Percentiles rank a stretch among this genome's conserved stretches.
Evolutionary conservation across 2,797 vertebrate genomes (phyloP).

Genomic region (Pampus argenteus): DNA sequence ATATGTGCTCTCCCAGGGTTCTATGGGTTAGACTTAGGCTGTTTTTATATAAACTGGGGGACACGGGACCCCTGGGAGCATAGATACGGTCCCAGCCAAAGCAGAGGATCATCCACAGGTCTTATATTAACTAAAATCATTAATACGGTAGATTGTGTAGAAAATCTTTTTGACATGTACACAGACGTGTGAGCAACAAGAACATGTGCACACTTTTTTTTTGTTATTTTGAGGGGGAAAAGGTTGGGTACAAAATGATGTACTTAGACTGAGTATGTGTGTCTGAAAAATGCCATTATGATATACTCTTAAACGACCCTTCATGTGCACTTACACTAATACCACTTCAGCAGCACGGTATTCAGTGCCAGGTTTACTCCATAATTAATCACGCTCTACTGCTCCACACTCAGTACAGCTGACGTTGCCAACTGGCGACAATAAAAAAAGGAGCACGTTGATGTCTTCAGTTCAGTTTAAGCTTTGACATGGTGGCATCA

Average conservation of each 20-base stretch:
- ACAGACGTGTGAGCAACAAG: not conserved
- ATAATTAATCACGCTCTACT: slow-evolving; percentile 54
- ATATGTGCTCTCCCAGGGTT: too few species aligned
- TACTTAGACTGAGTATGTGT: not conserved
- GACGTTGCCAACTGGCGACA: slow-evolving; percentile 37
- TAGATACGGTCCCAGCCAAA: too few species aligned
- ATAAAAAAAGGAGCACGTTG: not conserved
- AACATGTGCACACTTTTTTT: not conserved
- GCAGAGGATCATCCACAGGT: not conserved
- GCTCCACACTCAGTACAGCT: slow-evolving; percentile 25
- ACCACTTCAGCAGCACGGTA: slow-evolving; percentile 40
- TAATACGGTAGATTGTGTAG: not conserved
- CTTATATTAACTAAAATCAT: not conserved
- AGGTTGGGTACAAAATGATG: not conserved
- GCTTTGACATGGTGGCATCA: not conserved
- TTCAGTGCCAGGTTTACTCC: slow-evolving; percentile 45
- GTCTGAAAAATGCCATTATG: slow-evolving; percentile 5
- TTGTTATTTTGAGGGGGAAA: not conserved
- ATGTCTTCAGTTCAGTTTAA: not conserved
- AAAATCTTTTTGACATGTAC: not conserved
- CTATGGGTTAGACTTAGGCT: too few species aligned
- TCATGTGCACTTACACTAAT: slow-evolving; percentile 41
- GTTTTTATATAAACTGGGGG: too few species aligned
- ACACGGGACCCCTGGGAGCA: too few species aligned
- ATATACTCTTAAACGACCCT: slow-evolving; percentile 31